phyloP scores from a whole-genome alignment of 2,888 invertebrate species.

The Tiphia femorata region DNA sequence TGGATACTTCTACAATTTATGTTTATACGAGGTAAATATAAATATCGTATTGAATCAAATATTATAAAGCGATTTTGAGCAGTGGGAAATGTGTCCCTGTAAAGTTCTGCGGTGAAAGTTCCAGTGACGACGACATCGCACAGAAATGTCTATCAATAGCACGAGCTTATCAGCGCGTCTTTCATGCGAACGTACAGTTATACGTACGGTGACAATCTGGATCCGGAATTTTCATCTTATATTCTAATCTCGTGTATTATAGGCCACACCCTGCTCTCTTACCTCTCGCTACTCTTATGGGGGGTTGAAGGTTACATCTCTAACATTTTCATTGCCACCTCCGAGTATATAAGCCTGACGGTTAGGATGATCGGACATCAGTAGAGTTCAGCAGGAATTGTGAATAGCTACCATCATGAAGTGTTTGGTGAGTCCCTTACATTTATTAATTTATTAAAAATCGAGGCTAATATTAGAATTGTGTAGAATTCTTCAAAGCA shows the following conservation, averaged over 20 bases:
- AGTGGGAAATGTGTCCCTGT: too few relatives aligned
- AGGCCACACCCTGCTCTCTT: constrained; percentile 28
- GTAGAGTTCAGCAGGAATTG: constrained; percentile 25
- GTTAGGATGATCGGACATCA: constrained; percentile 27
- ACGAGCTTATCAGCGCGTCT: not conserved
- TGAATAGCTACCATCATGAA: constrained; percentile 39
- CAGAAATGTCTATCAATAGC: not conserved
- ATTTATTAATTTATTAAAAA: too few relatives aligned
- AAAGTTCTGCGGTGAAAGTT: too few relatives aligned
- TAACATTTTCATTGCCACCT: constrained; percentile 12
- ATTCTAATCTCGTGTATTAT: constrained; percentile 18
- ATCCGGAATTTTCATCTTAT: constrained; percentile 30
- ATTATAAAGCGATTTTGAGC: too few relatives aligned
- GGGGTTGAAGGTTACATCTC: constrained; percentile 31
- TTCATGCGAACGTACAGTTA: not conserved
- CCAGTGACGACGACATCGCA: too few relatives aligned
- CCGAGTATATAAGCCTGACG: constrained; percentile 41
- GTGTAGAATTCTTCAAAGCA: too few relatives aligned
- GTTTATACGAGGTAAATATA: too few relatives aligned
- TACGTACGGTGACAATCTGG: not conserved
- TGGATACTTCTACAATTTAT: too few relatives aligned
- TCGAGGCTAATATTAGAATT: too few relatives aligned
- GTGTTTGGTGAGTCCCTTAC: constrained; percentile 44
- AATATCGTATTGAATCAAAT: too few relatives aligned
- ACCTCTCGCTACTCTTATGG: constrained; percentile 25